phyloP scores from a whole-genome alignment of 37 sponge, comb jelly and placozoan species.

The Petrosia ficiformis region DNA sequence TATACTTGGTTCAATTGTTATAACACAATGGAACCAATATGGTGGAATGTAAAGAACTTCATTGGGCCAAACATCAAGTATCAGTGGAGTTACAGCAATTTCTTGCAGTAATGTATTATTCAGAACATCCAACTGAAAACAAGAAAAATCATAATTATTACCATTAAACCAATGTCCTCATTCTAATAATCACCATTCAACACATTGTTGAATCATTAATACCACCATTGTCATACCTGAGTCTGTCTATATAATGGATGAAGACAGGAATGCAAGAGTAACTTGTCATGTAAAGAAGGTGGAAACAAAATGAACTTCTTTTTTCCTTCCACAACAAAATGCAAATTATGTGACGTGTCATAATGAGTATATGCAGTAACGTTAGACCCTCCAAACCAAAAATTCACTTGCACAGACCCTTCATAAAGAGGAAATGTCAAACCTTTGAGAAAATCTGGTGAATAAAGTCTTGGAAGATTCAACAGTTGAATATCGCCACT shows the following conservation, averaged over 20 bases:
- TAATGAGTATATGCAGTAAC: constrained; percentile 78
- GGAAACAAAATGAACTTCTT: constrained; percentile 63
- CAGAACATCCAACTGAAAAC: constrained; percentile 4
- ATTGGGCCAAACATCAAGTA: constrained; percentile 18
- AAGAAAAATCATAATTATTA: not conserved
- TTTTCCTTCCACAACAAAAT: constrained; percentile 31
- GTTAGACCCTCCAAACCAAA: constrained; percentile 50
- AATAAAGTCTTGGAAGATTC: constrained; percentile 1
- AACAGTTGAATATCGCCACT: constrained; percentile 51
- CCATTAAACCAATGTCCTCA: no score
- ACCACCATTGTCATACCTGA: no score
- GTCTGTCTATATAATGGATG: constrained; percentile 62
- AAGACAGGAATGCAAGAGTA: constrained; percentile 52
- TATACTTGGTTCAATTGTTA: constrained; percentile 54
- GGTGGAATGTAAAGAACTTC: constrained; percentile 68
- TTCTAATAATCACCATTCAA: no score
- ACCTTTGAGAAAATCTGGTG: not conserved
- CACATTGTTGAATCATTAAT: no score
- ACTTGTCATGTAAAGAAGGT: constrained; percentile 25
- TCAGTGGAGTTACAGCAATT: not conserved
- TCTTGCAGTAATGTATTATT: no score
- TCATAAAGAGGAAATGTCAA: constrained; percentile 34
- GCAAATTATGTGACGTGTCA: constrained; percentile 76
- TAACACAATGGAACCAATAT: constrained; percentile 76
- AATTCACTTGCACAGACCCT: constrained; percentile 53